Evolutionary conservation across 2,888 invertebrate species (phyloP).

Genomic region (Myathropa florea): DNA sequence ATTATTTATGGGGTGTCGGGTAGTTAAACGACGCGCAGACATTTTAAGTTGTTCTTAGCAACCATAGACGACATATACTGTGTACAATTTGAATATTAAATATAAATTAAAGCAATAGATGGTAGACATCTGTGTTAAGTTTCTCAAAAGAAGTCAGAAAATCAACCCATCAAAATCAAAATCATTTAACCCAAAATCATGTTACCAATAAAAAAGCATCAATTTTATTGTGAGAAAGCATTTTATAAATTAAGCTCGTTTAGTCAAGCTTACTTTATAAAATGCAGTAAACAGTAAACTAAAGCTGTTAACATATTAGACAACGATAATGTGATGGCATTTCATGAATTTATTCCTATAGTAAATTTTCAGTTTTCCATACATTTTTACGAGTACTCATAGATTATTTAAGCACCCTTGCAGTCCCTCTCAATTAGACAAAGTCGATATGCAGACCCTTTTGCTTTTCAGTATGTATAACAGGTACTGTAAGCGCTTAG

Average conservation of each 20-base stretch:
- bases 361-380: not conserved
- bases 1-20: not conserved
- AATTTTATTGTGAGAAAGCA: too few relatives aligned
- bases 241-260: too few relatives aligned
- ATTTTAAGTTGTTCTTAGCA: not conserved
- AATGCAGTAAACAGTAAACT: too few relatives aligned
- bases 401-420: not conserved
- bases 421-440: not conserved
- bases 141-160: too few relatives aligned
- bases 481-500: not conserved
- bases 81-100: not conserved
- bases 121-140: too few relatives aligned
- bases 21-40: not conserved
- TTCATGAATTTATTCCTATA: not conserved
- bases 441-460: not conserved
- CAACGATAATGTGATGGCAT: not conserved
- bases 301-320: too few relatives aligned
- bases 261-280: too few relatives aligned
- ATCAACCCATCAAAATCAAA: too few relatives aligned
- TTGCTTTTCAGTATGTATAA: not conserved
- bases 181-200: too few relatives aligned
- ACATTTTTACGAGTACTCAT: not conserved
- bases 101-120: too few relatives aligned
- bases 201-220: too few relatives aligned
- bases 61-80: not conserved